These are phyloP conservation scores for Narcine bancroftii DNA, from an alignment of 2,113 vertebrate species.

Conservation along the genomic window DNA sequence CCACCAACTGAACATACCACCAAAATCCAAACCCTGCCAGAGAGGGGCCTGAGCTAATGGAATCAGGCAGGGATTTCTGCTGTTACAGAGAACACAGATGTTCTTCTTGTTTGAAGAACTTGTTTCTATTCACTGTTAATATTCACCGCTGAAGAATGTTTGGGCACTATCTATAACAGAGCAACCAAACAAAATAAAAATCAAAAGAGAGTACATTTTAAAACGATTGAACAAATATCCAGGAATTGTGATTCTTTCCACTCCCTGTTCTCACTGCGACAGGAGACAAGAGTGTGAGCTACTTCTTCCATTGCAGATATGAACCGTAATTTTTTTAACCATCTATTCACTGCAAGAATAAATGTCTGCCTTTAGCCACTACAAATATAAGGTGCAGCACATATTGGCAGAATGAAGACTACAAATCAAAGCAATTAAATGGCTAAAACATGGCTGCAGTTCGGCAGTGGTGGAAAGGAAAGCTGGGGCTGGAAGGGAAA, in stretches of 20 bases:
- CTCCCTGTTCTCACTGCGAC: background rate
- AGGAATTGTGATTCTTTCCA: background rate
- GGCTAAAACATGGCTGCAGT: constrained; percentile 19
- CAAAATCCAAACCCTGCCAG: background rate
- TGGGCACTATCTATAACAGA: background rate
- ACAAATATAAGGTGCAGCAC: constrained; percentile 20
- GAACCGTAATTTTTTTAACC: background rate
- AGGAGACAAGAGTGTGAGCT: background rate
- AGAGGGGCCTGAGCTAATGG: background rate
- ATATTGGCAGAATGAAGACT: constrained; percentile 12
- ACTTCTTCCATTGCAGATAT: background rate
- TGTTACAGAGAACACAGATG: background rate
- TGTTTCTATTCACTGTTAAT: background rate
- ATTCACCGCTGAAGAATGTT: background rate
- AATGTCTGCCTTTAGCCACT: constrained; percentile 22
- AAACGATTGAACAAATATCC: background rate
- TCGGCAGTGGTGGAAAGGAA: background rate
- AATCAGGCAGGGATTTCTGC: background rate
- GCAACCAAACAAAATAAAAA: constrained; percentile 8
- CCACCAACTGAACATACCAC: background rate
- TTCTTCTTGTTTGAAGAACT: background rate
- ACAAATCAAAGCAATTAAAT: constrained; percentile 14
- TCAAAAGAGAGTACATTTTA: background rate
- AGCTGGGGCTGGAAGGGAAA: background rate
- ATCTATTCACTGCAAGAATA: constrained; percentile 21